Conservation (phyloP, 2,797 vertebrate species). For the Chromobotia macracanthus region DNA sequence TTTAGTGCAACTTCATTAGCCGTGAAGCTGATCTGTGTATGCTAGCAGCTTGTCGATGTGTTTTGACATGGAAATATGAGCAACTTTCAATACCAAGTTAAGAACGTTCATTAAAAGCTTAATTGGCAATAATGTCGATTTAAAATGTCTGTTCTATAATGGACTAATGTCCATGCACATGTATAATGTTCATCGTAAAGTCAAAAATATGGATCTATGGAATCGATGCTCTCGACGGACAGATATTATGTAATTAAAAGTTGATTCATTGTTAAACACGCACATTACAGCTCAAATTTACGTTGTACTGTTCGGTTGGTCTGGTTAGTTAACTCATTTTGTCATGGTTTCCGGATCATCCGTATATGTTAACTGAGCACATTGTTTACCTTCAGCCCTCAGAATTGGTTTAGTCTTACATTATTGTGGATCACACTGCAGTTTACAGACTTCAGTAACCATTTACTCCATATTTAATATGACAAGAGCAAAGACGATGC, state of each 20-base stretch:
- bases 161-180: not conserved
- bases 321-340: not conserved
- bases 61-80: slow-evolving; percentile 34
- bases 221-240: not conserved
- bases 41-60: slow-evolving; percentile 35
- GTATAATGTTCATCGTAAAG: not conserved
- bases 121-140: slow-evolving; percentile 26
- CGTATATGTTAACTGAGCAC: no score
- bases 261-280: not conserved
- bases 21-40: slow-evolving; percentile 29
- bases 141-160: slow-evolving; percentile 10
- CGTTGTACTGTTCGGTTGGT: not conserved
- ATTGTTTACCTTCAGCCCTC: no score
- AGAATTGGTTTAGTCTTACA: no score
- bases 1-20: slow-evolving; percentile 49
- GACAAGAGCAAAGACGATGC: no score
- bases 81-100: slow-evolving; percentile 25
- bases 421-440: no score
- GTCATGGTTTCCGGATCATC: no score
- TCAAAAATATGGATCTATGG: not conserved
- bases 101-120: slow-evolving; percentile 20
- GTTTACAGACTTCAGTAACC: no score
- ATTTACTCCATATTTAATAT: no score
- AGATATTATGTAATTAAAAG: not conserved
- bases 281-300: not conserved